Base-by-base conservation (phyloP, 35 echinoderm and acorn worm species). In the Apostichopus californicus region DNA sequence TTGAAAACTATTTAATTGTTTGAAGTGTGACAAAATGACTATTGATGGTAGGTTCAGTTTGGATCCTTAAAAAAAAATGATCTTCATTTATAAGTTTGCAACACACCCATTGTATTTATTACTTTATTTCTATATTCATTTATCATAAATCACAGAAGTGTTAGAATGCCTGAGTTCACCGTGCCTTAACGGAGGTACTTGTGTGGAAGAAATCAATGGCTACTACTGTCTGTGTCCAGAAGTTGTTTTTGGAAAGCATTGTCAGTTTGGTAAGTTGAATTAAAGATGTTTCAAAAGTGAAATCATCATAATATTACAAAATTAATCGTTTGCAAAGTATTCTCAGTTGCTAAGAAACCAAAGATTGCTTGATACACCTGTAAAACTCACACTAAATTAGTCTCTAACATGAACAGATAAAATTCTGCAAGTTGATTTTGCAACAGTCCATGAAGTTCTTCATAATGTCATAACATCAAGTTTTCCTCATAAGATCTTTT, bases 91-190 rank as follows among this genome's bases (percentile, higher is more conserved):
- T 73, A 15, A 73, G 13, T 15, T 73, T 73, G 21, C 13, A 34
- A 34, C 28, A 1, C 28, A 34, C 28, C 28, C 28, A 34, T 34
- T 34, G 22, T 20, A 54, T 80, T 28, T 80, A 13, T 80, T 22
- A 5, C 52, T 17, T 80, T 80, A 17, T 80, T 10, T 80, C 52
- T 80, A 22, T 54, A 80, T 80, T 80, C 11, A 8, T 80, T 12
- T 34, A 34, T 34, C 28, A 34, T 34, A 34, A 80, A 28, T 80
- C 78, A 54, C 78, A 80, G 78, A 80, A 21, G 52, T 80, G 10
- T 80, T 80, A 54, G 78, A 80, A 21, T 80, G 78, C 78, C 11
- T 22, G 11, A 80, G 78, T 80, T 54, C 22, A 54, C 78, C 78
- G 8, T 80, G 78, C 10, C 78, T 80, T 54, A 80, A 54, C 10